These are phyloP conservation scores for Machimus rusticus DNA, from an alignment of 2,888 invertebrate genomes.

Conservation along the genomic window DNA sequence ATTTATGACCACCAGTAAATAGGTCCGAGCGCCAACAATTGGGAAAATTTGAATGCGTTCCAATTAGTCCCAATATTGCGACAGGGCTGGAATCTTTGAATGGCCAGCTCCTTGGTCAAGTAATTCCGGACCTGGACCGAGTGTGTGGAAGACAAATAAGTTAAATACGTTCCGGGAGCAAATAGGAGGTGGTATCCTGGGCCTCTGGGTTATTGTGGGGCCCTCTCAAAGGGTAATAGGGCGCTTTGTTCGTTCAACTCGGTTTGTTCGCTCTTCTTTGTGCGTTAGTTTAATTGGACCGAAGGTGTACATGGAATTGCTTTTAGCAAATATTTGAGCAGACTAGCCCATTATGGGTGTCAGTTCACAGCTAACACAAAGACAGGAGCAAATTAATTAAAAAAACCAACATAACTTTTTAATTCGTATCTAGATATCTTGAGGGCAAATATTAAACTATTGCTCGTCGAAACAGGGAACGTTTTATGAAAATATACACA, in stretches of 20 bases:
- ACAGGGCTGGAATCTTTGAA: background rate
- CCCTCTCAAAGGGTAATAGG: background rate
- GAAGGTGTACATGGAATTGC: conserved; percentile 18
- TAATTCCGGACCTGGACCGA: background rate
- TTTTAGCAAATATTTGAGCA: background rate
- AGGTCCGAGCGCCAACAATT: background rate
- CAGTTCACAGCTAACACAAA: background rate
- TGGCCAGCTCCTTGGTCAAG: background rate
- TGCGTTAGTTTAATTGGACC: conserved; percentile 22
- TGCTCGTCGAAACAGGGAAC: no score
- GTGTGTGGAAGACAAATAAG: background rate
- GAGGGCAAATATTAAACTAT: background rate
- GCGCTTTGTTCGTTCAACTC: background rate
- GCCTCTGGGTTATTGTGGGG: background rate
- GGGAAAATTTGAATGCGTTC: background rate
- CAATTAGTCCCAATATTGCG: background rate
- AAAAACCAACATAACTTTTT: background rate
- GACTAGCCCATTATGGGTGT: background rate
- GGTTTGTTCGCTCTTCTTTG: background rate
- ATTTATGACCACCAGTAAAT: background rate
- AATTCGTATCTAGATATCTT: background rate
- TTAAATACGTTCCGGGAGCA: background rate
- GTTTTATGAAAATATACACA: no score
- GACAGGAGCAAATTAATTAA: background rate
- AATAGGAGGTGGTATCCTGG: background rate